A percentile compares a stretch with the other conserved stretches of the same genome.
Conservation (phyloP, 2,113 vertebrate species). For the Thunnus thynnus region DNA sequence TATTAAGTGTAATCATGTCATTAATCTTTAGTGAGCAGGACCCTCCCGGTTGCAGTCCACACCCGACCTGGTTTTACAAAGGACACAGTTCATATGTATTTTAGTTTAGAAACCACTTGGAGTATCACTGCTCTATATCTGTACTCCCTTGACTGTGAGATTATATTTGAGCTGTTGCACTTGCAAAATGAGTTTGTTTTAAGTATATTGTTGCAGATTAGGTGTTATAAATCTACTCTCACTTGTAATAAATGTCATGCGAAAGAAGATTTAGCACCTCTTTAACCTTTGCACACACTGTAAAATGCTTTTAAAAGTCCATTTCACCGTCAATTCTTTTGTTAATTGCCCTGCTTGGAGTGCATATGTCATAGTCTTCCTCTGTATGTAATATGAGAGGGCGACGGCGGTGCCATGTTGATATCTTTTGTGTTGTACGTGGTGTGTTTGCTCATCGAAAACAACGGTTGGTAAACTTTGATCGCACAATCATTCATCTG, state of each 20-base stretch:
- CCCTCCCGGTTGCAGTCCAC: conserved; percentile 51
- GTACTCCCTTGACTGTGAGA: conserved; percentile 5
- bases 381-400: conserved; percentile 2
- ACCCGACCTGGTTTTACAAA: conserved; percentile 27
- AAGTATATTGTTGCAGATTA: conserved; percentile 1
- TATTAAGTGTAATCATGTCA: conserved; percentile 68
- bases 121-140: conserved; percentile 33
- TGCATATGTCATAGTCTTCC: no score
- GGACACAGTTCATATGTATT: conserved; percentile 38
- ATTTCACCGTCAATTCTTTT: conserved; percentile 8
- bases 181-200: conserved; percentile 3
- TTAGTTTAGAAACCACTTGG: conserved; percentile 31
- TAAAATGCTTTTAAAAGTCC: conserved; percentile 36
- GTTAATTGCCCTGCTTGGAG: not conserved
- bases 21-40: conserved; percentile 58
- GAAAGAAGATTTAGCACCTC: conserved; percentile 27
- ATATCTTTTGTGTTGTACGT: conserved; percentile 8
- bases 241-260: conserved; percentile 30
- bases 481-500: conserved; percentile 33
- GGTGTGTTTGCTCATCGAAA: conserved; percentile 48
- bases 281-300: conserved; percentile 35
- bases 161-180: conserved; percentile 9
- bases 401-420: not conserved
- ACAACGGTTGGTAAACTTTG: conserved; percentile 64
- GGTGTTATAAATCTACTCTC: conserved; percentile 19